phyloP scores from a whole-genome alignment of 1,140 invertebrate genomes.

The Papilio aristodemus region DNA sequence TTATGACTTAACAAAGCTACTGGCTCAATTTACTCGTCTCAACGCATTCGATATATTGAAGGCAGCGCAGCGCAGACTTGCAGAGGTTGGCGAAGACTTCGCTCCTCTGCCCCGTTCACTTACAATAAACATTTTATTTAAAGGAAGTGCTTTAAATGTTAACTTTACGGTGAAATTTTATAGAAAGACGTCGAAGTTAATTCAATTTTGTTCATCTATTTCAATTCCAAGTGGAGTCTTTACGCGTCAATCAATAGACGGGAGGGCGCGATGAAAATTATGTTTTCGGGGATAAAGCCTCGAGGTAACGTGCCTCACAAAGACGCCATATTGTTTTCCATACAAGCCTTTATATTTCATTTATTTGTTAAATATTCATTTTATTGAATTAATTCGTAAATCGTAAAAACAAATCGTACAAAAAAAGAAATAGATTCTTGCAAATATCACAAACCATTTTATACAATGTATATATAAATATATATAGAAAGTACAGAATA shows the following conservation, averaged over 20 bases:
- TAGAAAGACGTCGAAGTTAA: slow-evolving; percentile 24
- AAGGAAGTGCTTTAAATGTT: slow-evolving; percentile 32
- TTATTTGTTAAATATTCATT: background rate
- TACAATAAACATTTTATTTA: slow-evolving; percentile 39
- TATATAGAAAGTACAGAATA: no score
- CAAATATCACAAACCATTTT: no score
- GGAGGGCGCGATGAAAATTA: slow-evolving; percentile 4
- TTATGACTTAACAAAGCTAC: no score
- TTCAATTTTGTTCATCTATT: slow-evolving; percentile 25
- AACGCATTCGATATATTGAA: background rate
- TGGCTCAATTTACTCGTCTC: no score
- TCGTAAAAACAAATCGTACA: no score
- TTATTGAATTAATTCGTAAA: background rate
- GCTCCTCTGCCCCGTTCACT: slow-evolving; percentile 31
- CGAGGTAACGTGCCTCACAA: background rate
- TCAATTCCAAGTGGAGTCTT: slow-evolving; percentile 10
- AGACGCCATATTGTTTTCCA: background rate
- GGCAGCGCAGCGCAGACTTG: slow-evolving; percentile 30
- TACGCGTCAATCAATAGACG: background rate
- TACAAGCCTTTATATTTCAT: background rate
- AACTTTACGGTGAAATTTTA: slow-evolving; percentile 25
- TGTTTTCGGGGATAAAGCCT: background rate
- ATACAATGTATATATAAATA: no score
- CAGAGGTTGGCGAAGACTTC: slow-evolving; percentile 41
- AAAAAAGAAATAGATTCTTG: no score